Evolutionary conservation across 2,797 vertebrate species (phyloP).

Genomic region (Tragopan temminckii): DNA sequence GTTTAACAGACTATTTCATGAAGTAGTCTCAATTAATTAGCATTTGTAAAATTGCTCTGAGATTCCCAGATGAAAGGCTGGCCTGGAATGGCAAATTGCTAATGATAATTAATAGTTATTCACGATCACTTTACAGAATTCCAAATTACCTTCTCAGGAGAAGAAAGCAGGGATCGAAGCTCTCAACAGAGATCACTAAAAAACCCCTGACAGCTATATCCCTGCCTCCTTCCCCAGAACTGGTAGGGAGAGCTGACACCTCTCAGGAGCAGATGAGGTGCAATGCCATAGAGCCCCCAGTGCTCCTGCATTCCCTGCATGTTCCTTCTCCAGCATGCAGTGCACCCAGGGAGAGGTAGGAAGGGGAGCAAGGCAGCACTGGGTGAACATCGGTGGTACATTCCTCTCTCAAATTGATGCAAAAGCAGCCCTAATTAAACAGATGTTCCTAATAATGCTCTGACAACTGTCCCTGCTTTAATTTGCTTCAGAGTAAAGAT

Average conservation of each 20-base stretch:
- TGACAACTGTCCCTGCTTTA: constrained; percentile 64
- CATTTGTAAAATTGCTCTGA: constrained; percentile 58
- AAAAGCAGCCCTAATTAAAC: constrained; percentile 64
- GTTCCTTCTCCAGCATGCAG: not conserved
- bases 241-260: not conserved
- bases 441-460: constrained; percentile 60
- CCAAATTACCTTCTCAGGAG: constrained; percentile 30
- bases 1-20: constrained; percentile 47
- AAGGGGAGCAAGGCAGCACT: not conserved
- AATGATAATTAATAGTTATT: constrained; percentile 74
- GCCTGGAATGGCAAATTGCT: constrained; percentile 68
- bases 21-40: constrained; percentile 72
- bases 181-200: not conserved
- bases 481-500: constrained; percentile 73
- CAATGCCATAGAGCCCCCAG: not conserved
- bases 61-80: constrained; percentile 67
- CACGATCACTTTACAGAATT: constrained; percentile 46
- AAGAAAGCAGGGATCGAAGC: not conserved
- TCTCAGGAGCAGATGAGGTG: not conserved
- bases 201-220: not conserved
- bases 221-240: not conserved
- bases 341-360: not conserved
- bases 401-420: not conserved
- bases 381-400: not conserved
- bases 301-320: not conserved